These are phyloP conservation scores for Bilobella aurantiaca DNA, from an alignment of 1,140 invertebrate genomes.

Conservation along the genomic window DNA sequence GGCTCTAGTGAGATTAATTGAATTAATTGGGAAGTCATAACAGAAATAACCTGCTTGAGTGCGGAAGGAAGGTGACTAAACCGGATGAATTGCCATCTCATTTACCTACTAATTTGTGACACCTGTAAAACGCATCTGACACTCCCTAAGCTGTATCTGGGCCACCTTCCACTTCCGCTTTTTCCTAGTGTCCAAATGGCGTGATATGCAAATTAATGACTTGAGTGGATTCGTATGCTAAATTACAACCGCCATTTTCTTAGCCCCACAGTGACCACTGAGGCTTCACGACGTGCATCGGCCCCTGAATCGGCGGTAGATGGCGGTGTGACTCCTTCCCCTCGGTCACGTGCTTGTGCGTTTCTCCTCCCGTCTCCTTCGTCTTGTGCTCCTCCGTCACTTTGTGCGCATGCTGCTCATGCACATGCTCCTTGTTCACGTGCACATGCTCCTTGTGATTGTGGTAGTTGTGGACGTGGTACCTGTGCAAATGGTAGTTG, in stretches of 20 bases:
- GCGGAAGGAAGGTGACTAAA: too few relatives aligned
- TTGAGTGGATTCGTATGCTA: too few relatives aligned
- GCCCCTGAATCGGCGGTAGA: neutral
- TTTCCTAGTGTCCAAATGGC: too few relatives aligned
- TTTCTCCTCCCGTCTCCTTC: neutral
- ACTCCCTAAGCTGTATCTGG: too few relatives aligned
- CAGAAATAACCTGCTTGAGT: too few relatives aligned
- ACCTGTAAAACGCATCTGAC: too few relatives aligned
- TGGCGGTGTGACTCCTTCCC: neutral
- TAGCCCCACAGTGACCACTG: neutral
- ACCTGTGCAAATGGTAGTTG: neutral
- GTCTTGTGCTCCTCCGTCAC: neutral
- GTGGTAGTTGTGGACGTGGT: neutral
- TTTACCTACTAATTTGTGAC: too few relatives aligned
- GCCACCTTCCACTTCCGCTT: neutral
- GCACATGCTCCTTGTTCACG: neutral
- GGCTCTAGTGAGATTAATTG: too few relatives aligned
- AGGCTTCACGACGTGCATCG: neutral
- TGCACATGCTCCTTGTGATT: neutral
- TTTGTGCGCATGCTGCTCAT: neutral
- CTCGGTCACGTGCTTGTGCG: neutral
- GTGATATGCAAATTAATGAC: too few relatives aligned
- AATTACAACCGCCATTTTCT: too few relatives aligned
- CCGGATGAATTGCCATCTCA: too few relatives aligned
- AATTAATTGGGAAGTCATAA: too few relatives aligned